phyloP scores from a whole-genome alignment of 2,113 vertebrate species.

The Gopherus evgoodei region DNA sequence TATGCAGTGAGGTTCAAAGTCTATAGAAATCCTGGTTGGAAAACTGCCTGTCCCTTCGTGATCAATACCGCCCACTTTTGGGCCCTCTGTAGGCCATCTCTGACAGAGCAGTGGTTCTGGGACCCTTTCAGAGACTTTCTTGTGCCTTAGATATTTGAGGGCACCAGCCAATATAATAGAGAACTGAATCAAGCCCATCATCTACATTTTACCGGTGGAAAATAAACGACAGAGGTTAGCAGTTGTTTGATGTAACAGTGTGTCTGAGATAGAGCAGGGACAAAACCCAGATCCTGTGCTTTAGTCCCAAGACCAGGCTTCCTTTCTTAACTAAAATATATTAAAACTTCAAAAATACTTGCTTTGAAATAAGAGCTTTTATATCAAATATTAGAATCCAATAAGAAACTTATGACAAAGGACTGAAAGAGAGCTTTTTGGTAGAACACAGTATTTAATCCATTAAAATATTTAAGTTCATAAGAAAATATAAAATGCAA shows the following conservation, averaged over 20 bases:
- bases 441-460: constrained; percentile 41
- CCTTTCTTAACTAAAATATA: background rate
- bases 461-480: background rate
- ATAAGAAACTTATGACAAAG: background rate
- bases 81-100: background rate
- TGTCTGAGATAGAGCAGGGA: background rate
- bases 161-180: background rate
- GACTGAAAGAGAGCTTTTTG: rapidly evolving
- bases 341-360: background rate
- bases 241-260: background rate
- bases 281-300: background rate
- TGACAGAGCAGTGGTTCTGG: background rate
- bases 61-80: background rate
- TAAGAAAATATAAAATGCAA: background rate
- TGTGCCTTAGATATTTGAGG: background rate
- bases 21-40: background rate
- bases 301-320: background rate
- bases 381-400: background rate
- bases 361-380: background rate
- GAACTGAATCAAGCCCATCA: background rate
- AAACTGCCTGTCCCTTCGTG: background rate
- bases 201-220: background rate
- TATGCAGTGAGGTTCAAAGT: background rate
- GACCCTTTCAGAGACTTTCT: background rate
- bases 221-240: background rate